Evolutionary conservation across 2,888 invertebrate species (phyloP).

Genomic region (Gibbula magus): DNA sequence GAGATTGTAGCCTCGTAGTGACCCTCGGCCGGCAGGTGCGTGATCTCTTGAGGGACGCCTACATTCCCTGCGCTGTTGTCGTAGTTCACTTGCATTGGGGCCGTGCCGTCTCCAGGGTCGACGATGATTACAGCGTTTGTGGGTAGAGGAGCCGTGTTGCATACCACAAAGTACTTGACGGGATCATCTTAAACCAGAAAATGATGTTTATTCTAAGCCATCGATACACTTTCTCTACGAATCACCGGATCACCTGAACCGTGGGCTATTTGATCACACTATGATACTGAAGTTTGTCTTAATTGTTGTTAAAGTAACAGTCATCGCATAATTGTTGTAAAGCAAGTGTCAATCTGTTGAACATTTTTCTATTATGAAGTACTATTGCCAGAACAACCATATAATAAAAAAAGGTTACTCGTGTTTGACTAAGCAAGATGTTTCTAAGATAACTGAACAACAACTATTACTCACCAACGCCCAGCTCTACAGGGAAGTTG

Average conservation of each 20-base stretch:
- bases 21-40: slow-evolving; percentile 52
- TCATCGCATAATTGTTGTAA: too few species aligned
- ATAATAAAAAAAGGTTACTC: too few species aligned
- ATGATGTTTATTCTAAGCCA: slow-evolving; percentile 27
- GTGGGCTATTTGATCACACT: too few species aligned
- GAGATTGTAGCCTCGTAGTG: slow-evolving; percentile 50
- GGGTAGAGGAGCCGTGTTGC: background rate
- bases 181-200: background rate
- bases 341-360: too few species aligned
- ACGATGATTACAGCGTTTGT: background rate
- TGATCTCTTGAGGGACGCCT: background rate
- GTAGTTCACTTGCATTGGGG: background rate
- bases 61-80: background rate
- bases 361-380: too few species aligned
- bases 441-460: too few species aligned
- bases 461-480: background rate
- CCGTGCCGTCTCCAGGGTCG: background rate
- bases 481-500: slow-evolving; percentile 39
- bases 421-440: too few species aligned
- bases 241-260: too few species aligned
- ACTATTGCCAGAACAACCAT: too few species aligned
- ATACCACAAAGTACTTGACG: background rate
- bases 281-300: too few species aligned
- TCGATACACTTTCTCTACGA: too few species aligned
- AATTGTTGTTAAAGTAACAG: too few species aligned